phyloP scores from a whole-genome alignment of 35 echinoderm and acorn worm genomes.

The Diadema setosum region DNA sequence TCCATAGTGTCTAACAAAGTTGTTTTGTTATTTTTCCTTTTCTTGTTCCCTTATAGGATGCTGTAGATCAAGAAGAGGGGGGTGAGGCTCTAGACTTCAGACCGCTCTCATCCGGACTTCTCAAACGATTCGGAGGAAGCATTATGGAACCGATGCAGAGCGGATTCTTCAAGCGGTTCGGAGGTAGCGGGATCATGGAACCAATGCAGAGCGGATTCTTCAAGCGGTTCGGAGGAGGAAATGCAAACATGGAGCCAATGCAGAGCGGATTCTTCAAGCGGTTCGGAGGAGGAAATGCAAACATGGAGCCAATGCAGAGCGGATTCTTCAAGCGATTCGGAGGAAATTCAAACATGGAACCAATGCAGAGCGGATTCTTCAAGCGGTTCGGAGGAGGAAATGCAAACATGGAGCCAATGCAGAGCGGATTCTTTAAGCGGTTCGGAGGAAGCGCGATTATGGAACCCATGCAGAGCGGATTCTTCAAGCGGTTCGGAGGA shows the following conservation, averaged over 20 bases:
- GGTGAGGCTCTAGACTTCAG: not conserved
- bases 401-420: not conserved
- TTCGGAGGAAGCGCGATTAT: not conserved
- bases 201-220: not conserved
- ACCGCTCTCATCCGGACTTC: no score
- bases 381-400: not conserved
- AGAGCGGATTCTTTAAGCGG: constrained; percentile 6
- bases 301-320: not conserved
- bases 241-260: not conserved
- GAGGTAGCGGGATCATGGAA: not conserved
- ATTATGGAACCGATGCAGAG: not conserved
- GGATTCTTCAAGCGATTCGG: constrained; percentile 17
- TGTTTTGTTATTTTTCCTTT: not conserved
- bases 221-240: not conserved
- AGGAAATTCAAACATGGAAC: not conserved
- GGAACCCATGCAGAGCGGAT: not conserved
- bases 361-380: not conserved
- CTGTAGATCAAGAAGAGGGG: not conserved
- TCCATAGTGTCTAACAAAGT: no score
- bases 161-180: constrained; percentile 20
- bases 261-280: not conserved
- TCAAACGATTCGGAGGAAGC: not conserved
- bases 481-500: not conserved
- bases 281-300: not conserved
- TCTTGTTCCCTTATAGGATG: not conserved